phyloP scores from a whole-genome alignment of 2,888 invertebrate genomes.

The Drosophila helvetica region DNA sequence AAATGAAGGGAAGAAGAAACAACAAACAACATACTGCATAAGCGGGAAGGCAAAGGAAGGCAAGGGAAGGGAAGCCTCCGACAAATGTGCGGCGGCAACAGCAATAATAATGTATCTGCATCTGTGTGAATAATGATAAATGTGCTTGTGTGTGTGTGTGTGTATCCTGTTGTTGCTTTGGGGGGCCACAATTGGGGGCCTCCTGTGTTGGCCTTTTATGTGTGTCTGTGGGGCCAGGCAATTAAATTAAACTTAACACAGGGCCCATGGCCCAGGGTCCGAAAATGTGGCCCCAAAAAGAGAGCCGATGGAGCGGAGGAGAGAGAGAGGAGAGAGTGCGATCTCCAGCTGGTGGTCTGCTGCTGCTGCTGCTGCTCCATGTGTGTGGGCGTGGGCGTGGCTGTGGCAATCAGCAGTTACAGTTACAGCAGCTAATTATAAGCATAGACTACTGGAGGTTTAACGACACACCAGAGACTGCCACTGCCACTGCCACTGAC shows the following conservation, averaged over 20 bases:
- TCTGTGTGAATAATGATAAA: constrained; percentile 43
- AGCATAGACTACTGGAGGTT: constrained; percentile 39
- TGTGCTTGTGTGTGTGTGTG: constrained; percentile 16
- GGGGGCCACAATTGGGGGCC: constrained; percentile 65
- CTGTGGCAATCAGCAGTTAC: constrained; percentile 49
- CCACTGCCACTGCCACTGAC: not conserved
- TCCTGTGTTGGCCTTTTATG: constrained; percentile 64
- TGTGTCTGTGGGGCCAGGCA: constrained; percentile 49
- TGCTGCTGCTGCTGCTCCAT: not conserved
- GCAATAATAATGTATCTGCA: constrained; percentile 36
- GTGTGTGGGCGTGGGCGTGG: constrained; percentile 25
- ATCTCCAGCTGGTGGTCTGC: not conserved
- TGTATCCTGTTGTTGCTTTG: constrained; percentile 51
- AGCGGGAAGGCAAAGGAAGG: too few species aligned
- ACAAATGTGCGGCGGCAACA: constrained; percentile 37
- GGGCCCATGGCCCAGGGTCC: constrained; percentile 28
- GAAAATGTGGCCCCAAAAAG: not conserved
- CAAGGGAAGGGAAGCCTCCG: not conserved
- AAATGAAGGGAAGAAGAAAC: constrained; percentile 21
- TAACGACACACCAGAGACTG: constrained; percentile 64
- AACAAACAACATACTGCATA: constrained; percentile 22
- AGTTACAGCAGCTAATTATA: constrained; percentile 64
- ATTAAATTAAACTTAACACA: constrained; percentile 80
- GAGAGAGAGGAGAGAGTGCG: not conserved
- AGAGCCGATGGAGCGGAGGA: not conserved